phyloP scores from a whole-genome alignment of 2,113 vertebrate genomes.

The Xiphophorus hellerii region DNA sequence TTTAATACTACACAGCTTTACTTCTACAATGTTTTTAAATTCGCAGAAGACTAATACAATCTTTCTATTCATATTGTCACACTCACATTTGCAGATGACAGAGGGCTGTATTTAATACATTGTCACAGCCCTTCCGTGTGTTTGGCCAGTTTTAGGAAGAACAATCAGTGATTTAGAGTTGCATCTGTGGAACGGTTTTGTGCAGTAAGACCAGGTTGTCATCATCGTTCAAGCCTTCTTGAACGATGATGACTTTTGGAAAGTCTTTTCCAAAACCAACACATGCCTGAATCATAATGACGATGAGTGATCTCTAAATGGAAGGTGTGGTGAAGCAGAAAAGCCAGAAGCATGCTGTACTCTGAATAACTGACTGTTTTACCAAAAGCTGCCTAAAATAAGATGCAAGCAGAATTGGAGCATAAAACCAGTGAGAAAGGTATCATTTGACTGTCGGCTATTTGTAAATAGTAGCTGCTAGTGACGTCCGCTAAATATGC shows the following conservation, averaged over 20 bases:
- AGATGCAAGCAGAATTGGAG: background rate
- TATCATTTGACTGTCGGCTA: background rate
- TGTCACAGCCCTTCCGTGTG: background rate
- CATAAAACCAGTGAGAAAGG: background rate
- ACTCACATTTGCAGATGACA: too few relatives aligned
- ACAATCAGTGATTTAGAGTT: background rate
- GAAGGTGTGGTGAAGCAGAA: constrained; percentile 12
- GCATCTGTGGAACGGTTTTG: background rate
- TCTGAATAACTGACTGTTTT: background rate
- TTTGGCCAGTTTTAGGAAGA: background rate
- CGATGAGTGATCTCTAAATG: constrained; percentile 2
- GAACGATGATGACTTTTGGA: background rate
- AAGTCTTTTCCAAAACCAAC: constrained; percentile 18
- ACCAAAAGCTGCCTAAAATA: background rate
- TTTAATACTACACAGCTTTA: too few relatives aligned
- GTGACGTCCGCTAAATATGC: background rate
- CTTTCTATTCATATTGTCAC: too few relatives aligned
- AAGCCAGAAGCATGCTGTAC: background rate
- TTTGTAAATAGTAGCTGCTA: background rate
- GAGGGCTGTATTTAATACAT: background rate
- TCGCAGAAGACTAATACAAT: too few relatives aligned
- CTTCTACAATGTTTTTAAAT: too few relatives aligned
- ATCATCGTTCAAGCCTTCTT: too few relatives aligned
- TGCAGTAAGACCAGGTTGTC: background rate
- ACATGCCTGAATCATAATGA: background rate